Percentiles rank a stretch among this genome's conserved stretches.
Evolutionary conservation across 2,113 vertebrate species (phyloP).

Genomic region (Halcyon malimbica): DNA sequence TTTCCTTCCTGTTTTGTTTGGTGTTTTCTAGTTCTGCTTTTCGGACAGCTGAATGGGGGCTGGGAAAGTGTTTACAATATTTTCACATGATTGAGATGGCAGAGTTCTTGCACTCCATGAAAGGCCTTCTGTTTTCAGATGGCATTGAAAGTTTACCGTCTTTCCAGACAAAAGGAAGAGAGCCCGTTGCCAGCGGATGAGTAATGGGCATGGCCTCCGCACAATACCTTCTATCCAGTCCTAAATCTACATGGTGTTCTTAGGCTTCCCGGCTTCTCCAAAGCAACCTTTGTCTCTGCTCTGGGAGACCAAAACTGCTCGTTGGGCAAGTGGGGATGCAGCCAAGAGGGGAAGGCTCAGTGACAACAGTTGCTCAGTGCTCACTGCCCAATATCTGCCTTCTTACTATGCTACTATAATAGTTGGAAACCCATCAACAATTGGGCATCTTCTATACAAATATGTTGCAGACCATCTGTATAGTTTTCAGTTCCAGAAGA

Average conservation of each 20-base stretch:
- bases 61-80: constrained; percentile 81
- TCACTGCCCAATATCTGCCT: constrained; percentile 68
- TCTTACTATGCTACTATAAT: constrained; percentile 67
- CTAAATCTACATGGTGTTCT: constrained; percentile 80
- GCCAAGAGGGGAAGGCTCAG: constrained; percentile 71
- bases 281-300: constrained; percentile 78
- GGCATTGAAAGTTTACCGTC: constrained; percentile 80
- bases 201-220: constrained; percentile 75
- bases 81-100: constrained; percentile 80
- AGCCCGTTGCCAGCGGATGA: constrained; percentile 77
- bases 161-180: constrained; percentile 80
- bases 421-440: constrained; percentile 68
- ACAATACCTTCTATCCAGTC: constrained; percentile 79
- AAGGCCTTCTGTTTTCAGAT: constrained; percentile 80
- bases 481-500: constrained; percentile 66
- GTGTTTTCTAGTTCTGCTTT: constrained; percentile 66
- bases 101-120: constrained; percentile 71
- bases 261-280: constrained; percentile 75
- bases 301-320: constrained; percentile 70
- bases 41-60: constrained; percentile 71
- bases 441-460: constrained; percentile 56
- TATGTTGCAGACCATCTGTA: constrained; percentile 74
- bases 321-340: constrained; percentile 63
- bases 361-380: constrained; percentile 74
- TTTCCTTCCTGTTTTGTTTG: constrained; percentile 57